A percentile compares a stretch with the other conserved stretches of the same genome.
Conservation (phyloP, 2,113 vertebrate genomes). For the Terrapene triunguis region DNA sequence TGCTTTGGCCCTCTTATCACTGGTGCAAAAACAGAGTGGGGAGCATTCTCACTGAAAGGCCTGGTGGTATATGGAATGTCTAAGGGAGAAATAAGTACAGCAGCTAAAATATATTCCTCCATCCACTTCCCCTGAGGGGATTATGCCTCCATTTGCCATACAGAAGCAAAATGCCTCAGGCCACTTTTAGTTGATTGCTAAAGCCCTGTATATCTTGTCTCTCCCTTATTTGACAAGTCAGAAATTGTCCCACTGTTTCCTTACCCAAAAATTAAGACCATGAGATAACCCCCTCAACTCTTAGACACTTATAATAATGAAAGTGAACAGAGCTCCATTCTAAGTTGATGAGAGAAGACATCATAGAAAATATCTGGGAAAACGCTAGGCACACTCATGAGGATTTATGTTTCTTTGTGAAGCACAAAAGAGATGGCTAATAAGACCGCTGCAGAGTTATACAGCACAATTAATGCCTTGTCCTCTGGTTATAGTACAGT, state of each 20-base stretch:
- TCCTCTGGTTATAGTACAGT: neutral
- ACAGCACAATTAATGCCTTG: neutral
- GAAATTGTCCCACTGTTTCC: neutral
- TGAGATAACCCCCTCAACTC: neutral
- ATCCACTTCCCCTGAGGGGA: neutral
- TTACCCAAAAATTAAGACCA: neutral
- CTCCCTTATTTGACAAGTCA: neutral
- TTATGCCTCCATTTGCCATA: neutral
- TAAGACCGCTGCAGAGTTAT: neutral
- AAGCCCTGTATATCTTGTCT: neutral
- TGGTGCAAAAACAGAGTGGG: rapidly evolving
- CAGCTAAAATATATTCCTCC: neutral
- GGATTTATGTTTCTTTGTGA: neutral
- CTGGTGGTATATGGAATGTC: neutral
- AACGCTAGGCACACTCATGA: neutral
- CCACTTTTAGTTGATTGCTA: neutral
- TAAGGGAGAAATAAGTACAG: neutral
- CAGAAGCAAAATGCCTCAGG: neutral
- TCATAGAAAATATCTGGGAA: neutral
- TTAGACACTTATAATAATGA: neutral
- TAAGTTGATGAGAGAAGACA: neutral
- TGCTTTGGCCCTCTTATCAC: conserved; percentile 5
- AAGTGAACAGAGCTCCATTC: neutral
- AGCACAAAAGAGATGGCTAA: neutral
- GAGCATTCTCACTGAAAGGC: neutral